Conservation (phyloP, 2,113 vertebrate species). For the Craseonycteris thonglongyai region DNA sequence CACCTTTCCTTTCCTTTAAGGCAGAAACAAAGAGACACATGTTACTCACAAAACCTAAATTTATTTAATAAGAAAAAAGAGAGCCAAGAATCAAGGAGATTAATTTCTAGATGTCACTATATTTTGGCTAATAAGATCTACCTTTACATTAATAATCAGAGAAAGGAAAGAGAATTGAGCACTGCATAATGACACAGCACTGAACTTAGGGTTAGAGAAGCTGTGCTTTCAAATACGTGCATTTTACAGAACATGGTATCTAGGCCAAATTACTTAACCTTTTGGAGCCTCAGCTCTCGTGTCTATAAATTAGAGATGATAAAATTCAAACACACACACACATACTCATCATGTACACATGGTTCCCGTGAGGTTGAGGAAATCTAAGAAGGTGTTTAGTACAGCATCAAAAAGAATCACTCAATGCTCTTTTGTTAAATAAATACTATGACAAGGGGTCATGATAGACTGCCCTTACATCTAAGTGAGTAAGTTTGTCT, state of each 20-base stretch:
- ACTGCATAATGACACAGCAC: background rate
- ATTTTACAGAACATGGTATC: background rate
- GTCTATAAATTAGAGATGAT: background rate
- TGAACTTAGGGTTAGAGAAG: background rate
- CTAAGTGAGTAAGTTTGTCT: background rate
- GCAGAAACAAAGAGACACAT: background rate
- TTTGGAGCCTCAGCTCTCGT: background rate
- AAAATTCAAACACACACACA: background rate
- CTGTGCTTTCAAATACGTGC: background rate
- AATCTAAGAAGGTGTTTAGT: background rate
- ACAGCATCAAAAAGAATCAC: background rate
- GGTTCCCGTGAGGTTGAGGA: background rate
- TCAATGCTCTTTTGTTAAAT: background rate
- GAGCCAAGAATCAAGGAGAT: conserved; percentile 31
- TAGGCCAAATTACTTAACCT: background rate
- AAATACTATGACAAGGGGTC: background rate
- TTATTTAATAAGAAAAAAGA: conserved; percentile 40
- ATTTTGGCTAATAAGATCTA: background rate
- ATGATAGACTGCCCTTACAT: background rate
- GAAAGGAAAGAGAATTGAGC: background rate
- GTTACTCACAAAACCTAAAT: conserved; percentile 24
- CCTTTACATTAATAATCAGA: background rate
- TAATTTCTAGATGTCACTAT: background rate
- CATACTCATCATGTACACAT: background rate
- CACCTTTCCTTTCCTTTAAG: conserved; percentile 37